Evolutionary conservation across 1,140 invertebrate species (phyloP).

Genomic region (Drosophila micromelanica): DNA sequence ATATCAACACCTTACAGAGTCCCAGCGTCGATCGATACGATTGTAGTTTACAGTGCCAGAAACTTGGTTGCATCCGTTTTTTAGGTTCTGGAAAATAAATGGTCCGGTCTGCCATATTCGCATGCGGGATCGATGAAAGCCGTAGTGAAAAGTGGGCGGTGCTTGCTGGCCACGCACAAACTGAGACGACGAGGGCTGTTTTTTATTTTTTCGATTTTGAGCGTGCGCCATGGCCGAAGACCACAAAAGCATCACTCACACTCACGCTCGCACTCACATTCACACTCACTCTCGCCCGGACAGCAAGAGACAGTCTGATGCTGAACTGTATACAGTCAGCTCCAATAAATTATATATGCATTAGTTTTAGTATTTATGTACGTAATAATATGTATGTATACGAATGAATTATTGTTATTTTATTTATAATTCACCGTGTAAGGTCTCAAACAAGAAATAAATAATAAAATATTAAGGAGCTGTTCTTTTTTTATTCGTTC

Average conservation of each 20-base stretch:
- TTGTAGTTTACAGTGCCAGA: slow-evolving; percentile 17
- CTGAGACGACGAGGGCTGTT: slow-evolving; percentile 37
- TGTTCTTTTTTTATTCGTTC: too few species aligned
- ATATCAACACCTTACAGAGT: slow-evolving; percentile 40
- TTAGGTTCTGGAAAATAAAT: slow-evolving; percentile 65
- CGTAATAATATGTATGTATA: neutral
- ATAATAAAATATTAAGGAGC: too few species aligned
- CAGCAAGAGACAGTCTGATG: slow-evolving; percentile 14
- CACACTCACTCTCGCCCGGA: slow-evolving; percentile 1
- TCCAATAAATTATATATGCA: neutral
- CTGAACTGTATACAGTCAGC: slow-evolving; percentile 17
- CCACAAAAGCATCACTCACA: slow-evolving; percentile 33
- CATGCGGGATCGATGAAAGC: slow-evolving; percentile 74
- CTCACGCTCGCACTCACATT: slow-evolving; percentile 6
- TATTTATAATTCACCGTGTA: too few species aligned
- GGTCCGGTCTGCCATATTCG: slow-evolving; percentile 51
- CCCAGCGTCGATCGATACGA: slow-evolving; percentile 55
- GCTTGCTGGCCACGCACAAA: slow-evolving; percentile 49
- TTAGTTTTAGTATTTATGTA: neutral
- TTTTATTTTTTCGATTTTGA: slow-evolving; percentile 44
- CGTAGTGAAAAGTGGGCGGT: slow-evolving; percentile 75
- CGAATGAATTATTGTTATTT: neutral
- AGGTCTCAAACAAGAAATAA: too few species aligned
- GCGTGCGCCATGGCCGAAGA: slow-evolving; percentile 71
- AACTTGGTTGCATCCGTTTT: slow-evolving; percentile 51